A percentile compares a stretch with the other conserved stretches of the same genome.
These are phyloP conservation scores for Craniophora ligustri DNA, from an alignment of 2,888 invertebrate species.

Conservation along the genomic window DNA sequence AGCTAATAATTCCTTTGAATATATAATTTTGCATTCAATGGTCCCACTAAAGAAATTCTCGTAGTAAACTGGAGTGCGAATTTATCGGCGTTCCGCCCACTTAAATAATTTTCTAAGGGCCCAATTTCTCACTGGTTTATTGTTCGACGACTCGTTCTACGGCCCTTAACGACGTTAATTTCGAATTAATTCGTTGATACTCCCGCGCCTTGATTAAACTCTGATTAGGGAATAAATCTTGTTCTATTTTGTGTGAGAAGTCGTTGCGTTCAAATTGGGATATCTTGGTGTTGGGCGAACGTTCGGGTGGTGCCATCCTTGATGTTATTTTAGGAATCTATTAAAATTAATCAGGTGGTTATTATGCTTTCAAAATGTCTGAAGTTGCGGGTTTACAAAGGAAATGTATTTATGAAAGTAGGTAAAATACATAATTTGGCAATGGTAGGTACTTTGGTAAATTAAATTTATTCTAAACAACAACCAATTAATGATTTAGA, in stretches of 20 bases:
- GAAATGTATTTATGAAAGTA: neutral
- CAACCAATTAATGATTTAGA: neutral
- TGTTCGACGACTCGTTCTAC: constrained; percentile 68
- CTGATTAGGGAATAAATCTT: constrained; percentile 81
- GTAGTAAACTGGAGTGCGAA: constrained; percentile 55
- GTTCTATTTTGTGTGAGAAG: constrained; percentile 56
- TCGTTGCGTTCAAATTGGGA: constrained; percentile 49
- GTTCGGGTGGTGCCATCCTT: constrained; percentile 3
- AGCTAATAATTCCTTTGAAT: constrained; percentile 35
- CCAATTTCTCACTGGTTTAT: constrained; percentile 78
- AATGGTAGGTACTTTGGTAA: neutral
- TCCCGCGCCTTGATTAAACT: constrained; percentile 79
- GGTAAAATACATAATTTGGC: neutral
- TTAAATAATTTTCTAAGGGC: constrained; percentile 69
- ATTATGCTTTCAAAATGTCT: constrained; percentile 41
- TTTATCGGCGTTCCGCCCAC: constrained; percentile 66
- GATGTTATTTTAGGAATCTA: constrained; percentile 41
- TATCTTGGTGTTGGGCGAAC: constrained; percentile 39
- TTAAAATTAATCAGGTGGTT: constrained; percentile 38
- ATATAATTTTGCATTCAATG: constrained; percentile 53
- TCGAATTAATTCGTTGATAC: constrained; percentile 81
- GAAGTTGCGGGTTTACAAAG: constrained; percentile 14
- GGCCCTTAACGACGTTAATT: constrained; percentile 77
- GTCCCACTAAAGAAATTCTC: constrained; percentile 49
- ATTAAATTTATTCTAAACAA: neutral